These are phyloP conservation scores for Spinibarbus caldwelli DNA, from an alignment of 2,797 vertebrate species.

Conservation along the genomic window DNA sequence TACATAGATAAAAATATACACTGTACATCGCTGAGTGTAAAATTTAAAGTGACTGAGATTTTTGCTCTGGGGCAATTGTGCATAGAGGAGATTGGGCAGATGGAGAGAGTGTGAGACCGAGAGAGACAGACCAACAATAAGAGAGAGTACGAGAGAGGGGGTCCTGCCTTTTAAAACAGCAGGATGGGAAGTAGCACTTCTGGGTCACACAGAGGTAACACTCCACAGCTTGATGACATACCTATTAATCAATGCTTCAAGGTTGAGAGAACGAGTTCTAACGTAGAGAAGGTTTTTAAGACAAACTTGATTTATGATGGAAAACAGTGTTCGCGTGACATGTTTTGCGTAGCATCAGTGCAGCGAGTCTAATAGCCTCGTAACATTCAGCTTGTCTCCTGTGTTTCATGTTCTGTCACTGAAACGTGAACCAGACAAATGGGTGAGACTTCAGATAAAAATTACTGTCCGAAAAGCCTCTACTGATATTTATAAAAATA, in stretches of 20 bases:
- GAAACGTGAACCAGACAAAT: background rate
- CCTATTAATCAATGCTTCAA: background rate
- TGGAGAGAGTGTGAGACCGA: background rate
- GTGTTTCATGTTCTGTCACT: background rate
- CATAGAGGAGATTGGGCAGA: background rate
- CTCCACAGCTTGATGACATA: background rate
- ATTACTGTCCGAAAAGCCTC: background rate
- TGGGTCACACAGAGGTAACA: background rate
- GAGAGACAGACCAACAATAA: background rate
- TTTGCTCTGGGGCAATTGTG: background rate
- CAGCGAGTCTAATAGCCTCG: background rate
- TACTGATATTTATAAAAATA: background rate
- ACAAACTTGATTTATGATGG: background rate
- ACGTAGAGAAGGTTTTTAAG: background rate
- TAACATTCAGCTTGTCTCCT: background rate
- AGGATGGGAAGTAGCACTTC: background rate
- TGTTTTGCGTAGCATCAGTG: background rate
- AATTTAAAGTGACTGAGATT: background rate
- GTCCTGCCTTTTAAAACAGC: background rate
- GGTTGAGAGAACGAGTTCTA: background rate
- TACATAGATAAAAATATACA: slow-evolving; percentile 9
- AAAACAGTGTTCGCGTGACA: background rate
- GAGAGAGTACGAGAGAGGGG: background rate
- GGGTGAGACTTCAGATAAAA: background rate
- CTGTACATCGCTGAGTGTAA: background rate